These are phyloP conservation scores for Eledone cirrhosa DNA, from an alignment of 2,888 invertebrate species.

Conservation along the genomic window DNA sequence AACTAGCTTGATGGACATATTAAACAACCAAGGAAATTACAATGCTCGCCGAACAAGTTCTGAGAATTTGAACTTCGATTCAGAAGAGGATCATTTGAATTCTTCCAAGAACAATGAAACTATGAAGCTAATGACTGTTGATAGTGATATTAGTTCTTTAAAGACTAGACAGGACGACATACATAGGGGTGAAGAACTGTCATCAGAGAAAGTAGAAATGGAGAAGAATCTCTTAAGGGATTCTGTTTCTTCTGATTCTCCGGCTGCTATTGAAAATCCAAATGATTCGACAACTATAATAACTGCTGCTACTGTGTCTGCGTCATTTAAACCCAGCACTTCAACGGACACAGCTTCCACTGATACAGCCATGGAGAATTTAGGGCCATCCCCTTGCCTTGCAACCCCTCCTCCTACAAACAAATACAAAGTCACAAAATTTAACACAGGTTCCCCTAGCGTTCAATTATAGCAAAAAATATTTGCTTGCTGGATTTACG, in stretches of 20 bases:
- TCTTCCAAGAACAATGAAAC: background rate
- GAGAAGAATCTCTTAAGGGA: background rate
- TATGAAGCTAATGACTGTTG: background rate
- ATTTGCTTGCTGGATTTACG: no score
- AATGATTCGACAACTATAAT: background rate
- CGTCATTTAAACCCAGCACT: no score
- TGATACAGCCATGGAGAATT: background rate
- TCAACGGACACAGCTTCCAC: background rate
- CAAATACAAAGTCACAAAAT: background rate
- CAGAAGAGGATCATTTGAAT: conserved; percentile 4
- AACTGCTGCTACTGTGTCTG: background rate
- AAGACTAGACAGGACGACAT: background rate
- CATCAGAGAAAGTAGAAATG: background rate
- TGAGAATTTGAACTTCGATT: background rate
- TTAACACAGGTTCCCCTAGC: no score
- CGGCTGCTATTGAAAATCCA: background rate
- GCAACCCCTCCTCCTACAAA: background rate
- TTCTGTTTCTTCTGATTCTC: background rate
- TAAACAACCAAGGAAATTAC: no score
- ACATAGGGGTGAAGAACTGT: background rate
- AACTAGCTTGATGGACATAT: background rate
- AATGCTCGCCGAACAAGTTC: background rate
- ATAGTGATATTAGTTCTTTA: background rate
- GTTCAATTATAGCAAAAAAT: no score
- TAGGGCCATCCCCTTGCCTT: background rate